Evolutionary conservation across 1,140 invertebrate genomes (phyloP).

Genomic region (Lucilia sericata): DNA sequence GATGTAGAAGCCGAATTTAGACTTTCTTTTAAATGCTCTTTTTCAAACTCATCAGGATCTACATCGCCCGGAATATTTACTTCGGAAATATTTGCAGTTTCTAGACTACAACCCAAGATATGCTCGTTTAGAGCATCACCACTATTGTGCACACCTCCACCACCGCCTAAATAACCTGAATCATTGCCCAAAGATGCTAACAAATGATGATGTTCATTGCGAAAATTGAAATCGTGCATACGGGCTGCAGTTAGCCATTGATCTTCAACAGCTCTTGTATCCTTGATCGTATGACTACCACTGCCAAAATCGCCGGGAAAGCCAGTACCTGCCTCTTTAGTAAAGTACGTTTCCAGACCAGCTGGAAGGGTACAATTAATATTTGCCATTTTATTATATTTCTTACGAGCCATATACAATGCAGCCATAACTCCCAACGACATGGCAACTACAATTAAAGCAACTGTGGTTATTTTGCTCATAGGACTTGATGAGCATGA

Average conservation of each 20-base stretch:
- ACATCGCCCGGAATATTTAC: not conserved
- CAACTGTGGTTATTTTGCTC: conserved; percentile 46
- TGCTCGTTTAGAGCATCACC: not conserved
- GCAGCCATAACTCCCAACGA: conserved; percentile 43
- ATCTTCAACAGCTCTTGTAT: not conserved
- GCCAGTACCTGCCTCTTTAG: not conserved
- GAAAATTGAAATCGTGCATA: conserved; percentile 29
- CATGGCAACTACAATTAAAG: conserved; percentile 40
- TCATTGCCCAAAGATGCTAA: conserved; percentile 35
- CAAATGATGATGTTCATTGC: conserved; percentile 47
- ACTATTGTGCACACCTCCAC: not conserved
- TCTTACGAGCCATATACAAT: conserved; percentile 44
- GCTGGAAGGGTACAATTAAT: conserved; percentile 46
- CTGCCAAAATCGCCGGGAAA: not conserved
- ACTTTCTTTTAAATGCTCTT: not conserved
- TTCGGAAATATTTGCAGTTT: not conserved
- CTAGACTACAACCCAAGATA: not conserved
- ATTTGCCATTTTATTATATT: conserved; percentile 48
- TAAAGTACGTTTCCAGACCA: conserved; percentile 40
- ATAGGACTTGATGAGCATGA: conserved; percentile 31
- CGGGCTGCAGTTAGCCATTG: not conserved
- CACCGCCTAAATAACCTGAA: conserved; percentile 43
- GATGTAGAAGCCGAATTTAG: conserved; percentile 8
- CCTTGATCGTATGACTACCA: not conserved
- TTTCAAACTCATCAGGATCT: not conserved